Conservation (phyloP, 2,113 vertebrate species). For the Baryphthengus martii region DNA sequence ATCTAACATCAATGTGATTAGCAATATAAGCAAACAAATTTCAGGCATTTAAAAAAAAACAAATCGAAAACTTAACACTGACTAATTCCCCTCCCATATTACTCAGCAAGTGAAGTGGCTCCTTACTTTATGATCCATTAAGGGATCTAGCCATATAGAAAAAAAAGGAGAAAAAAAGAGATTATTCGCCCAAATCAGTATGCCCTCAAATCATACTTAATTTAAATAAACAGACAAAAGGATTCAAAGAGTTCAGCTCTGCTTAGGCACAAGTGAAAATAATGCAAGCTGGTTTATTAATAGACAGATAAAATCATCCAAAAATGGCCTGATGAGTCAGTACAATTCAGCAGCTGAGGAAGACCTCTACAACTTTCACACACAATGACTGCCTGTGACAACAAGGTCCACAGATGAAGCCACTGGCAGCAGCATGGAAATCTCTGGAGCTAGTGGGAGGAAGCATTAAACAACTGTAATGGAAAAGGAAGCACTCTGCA, state of each 20-base stretch:
- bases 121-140: neutral
- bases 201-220: neutral
- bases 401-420: neutral
- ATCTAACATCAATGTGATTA: neutral
- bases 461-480: fast-evolving
- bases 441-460: neutral
- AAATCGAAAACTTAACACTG: neutral
- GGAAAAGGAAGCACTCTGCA: fast-evolving
- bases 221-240: neutral
- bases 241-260: constrained; percentile 2
- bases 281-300: neutral
- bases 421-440: fast-evolving
- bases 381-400: neutral
- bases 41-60: neutral
- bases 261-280: neutral
- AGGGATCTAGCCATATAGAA: neutral
- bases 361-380: neutral
- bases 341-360: neutral
- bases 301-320: neutral
- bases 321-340: neutral
- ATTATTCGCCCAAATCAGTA: neutral
- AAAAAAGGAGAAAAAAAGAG: neutral
- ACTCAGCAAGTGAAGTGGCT: neutral
- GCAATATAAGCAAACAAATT: neutral
- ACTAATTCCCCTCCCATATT: neutral